Conservation (phyloP, 2,888 invertebrate genomes). For the Drosophila cognata region DNA sequence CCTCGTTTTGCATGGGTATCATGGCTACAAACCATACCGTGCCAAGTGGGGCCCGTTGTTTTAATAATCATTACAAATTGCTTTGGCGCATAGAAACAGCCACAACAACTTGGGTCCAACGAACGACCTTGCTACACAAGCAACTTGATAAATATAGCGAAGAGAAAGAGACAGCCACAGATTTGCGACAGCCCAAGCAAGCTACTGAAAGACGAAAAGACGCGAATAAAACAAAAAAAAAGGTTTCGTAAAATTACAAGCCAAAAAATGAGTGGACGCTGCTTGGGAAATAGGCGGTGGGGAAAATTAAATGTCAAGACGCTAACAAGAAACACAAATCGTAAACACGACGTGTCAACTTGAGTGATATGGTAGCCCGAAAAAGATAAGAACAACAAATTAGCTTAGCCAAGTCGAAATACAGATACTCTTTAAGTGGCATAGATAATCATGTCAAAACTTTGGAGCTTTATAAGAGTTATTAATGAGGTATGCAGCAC, state of each 20-base stretch:
- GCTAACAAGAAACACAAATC: constrained; percentile 26
- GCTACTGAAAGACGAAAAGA: constrained; percentile 16
- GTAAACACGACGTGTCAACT: constrained; percentile 37
- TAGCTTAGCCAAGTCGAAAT: constrained; percentile 2
- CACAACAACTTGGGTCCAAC: constrained; percentile 58
- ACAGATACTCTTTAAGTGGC: constrained; percentile 13
- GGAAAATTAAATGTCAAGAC: constrained; percentile 39
- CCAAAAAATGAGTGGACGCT: constrained; percentile 22
- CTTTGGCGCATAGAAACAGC: constrained; percentile 54
- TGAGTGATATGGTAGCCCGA: constrained; percentile 25
- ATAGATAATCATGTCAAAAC: constrained; percentile 18
- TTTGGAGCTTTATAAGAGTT: neutral
- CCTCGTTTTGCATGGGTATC: constrained; percentile 60
- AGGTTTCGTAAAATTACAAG: constrained; percentile 64
- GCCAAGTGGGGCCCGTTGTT: constrained; percentile 69
- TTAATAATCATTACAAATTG: constrained; percentile 80
- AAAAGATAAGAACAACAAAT: constrained; percentile 42
- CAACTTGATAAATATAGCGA: constrained; percentile 60
- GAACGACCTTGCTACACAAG: constrained; percentile 79
- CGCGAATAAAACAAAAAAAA: constrained; percentile 30
- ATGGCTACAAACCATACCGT: constrained; percentile 45
- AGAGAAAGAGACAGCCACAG: constrained; percentile 43
- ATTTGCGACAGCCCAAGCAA: constrained; percentile 52
- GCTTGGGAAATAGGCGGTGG: constrained; percentile 52
- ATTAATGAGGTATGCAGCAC: neutral